Evolutionary conservation across 1,140 invertebrate genomes (phyloP), one percentile per base, ranked within the genome.

Genomic region (Nixonia krombeini): DNA sequence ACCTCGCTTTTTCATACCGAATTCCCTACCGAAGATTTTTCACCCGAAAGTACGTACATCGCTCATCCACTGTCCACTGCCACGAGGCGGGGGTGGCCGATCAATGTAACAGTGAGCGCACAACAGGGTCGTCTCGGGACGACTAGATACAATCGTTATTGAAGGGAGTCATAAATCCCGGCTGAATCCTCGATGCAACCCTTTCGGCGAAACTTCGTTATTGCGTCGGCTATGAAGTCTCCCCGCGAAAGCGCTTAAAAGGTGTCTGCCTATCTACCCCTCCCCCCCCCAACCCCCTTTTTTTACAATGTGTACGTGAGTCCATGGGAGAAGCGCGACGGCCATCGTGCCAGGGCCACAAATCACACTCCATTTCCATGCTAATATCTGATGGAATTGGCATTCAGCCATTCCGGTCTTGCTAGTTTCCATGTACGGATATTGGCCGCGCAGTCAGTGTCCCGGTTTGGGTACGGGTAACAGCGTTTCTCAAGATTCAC

Each of bases 301-400:
- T 9, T 31, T 17, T 38, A 42, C 44, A 21, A 2, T 21, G 33
- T 35, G 28, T 49, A 50, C 51, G 26, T 25, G 18, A 26, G 41
- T 44, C 23, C 41, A 44, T n/a, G 41, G 8, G 15, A 9, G 12
- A 13, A 9, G 18, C 41, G 18, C 1, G 26, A 33, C 17, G 26
- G 52, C 47, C 38, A 58, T 50, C 33, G 26, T 31, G 17, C 37
- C 67, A 51, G 40, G 52, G 49, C 64, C 68, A 79, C 72, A 78
- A 80, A 81, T 81, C 76, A 75, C 72, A 57, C 58, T 72, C 71
- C 73, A 81, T 79, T 78, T 74, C 76, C 73, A 79, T 79, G 68
- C 70, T 82, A 81, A 82, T 81, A 77, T 71, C 53, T 68, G 72
- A 81, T 76, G 73, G 63, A 79, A 79, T 73, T 82, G 78, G 80